Conservation (phyloP, 2,797 vertebrate species). For the Peromyscus eremicus region DNA sequence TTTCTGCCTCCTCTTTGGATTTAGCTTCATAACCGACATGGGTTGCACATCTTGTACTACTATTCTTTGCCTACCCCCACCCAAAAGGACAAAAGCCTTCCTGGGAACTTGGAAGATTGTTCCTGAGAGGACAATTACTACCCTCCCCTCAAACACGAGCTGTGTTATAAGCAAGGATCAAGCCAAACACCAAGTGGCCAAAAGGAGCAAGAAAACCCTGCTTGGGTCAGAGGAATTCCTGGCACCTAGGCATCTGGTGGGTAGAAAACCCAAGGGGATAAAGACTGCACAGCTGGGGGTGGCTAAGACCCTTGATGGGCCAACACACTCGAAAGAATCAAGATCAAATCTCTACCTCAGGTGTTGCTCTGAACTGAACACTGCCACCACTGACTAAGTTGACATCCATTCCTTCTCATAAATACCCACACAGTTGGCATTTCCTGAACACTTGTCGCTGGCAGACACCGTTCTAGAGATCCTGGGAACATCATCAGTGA, state of each 20-base stretch:
- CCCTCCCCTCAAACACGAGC: neutral
- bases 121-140: neutral
- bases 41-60: neutral
- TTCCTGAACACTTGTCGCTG: neutral
- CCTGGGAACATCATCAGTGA: neutral
- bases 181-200: neutral
- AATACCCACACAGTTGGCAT: neutral
- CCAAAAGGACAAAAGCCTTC: neutral
- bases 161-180: rapidly evolving
- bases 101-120: neutral
- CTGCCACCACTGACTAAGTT: neutral
- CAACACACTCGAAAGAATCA: neutral
- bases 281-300: neutral
- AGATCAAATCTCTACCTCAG: neutral
- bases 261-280: neutral
- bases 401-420: neutral
- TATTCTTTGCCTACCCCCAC: neutral
- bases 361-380: neutral
- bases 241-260: neutral
- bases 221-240: neutral
- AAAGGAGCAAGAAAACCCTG: neutral
- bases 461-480: neutral
- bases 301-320: neutral
- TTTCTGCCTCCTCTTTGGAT: neutral
- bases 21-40: neutral